Evolutionary conservation across 2,888 invertebrate species (phyloP).

Genomic region (Phyllotreta striolata): DNA sequence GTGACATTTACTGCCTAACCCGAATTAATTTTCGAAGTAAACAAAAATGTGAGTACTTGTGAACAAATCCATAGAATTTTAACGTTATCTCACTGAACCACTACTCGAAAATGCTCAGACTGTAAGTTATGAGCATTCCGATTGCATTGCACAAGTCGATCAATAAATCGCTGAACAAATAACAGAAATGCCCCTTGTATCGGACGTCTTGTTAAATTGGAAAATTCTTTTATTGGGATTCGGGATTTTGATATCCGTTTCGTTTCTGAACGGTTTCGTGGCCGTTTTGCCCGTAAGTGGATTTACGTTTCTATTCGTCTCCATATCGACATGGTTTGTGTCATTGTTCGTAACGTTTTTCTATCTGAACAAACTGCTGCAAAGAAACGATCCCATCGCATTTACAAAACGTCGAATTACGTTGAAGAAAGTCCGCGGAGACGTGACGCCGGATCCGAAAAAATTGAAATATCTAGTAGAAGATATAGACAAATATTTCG

Average conservation of each 20-base stretch:
- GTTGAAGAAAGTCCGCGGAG: slow-evolving; percentile 24
- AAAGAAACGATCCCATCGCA: slow-evolving; percentile 64
- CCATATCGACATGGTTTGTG: slow-evolving; percentile 59
- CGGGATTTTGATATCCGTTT: slow-evolving; percentile 35
- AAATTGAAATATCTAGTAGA: slow-evolving; percentile 54
- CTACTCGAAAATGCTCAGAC: slow-evolving; percentile 9
- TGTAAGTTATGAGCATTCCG: background rate
- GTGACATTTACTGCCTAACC: too few species aligned
- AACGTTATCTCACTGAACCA: slow-evolving; percentile 17
- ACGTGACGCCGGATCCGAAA: slow-evolving; percentile 42
- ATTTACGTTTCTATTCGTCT: slow-evolving; percentile 53
- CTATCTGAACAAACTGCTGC: slow-evolving; percentile 65
- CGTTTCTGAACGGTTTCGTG: slow-evolving; percentile 39
- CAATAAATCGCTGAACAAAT: slow-evolving; percentile 9
- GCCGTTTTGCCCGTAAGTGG: slow-evolving; percentile 44
- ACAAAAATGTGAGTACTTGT: too few species aligned
- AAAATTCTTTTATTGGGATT: slow-evolving; percentile 43
- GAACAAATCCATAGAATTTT: too few species aligned
- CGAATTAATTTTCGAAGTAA: too few species aligned
- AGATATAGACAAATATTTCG: slow-evolving; percentile 62
- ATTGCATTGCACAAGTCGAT: slow-evolving; percentile 3
- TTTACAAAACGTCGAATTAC: slow-evolving; percentile 49
- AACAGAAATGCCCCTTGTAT: slow-evolving; percentile 10
- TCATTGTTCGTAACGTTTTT: slow-evolving; percentile 65
- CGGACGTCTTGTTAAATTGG: slow-evolving; percentile 37